phyloP scores from a whole-genome alignment of 2,113 vertebrate species.

The human region GRCh38 chrX:76710501-76711000 shows the following conservation, averaged over 20 bases:
- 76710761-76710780: background rate
- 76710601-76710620: background rate
- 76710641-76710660: background rate
- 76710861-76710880: background rate
- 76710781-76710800: background rate
- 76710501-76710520: background rate
- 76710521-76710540: background rate
- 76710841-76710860: background rate
- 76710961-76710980: background rate
- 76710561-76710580: background rate
- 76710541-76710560: background rate
- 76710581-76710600: background rate
- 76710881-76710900: conserved; percentile 3
- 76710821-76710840: background rate
- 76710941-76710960: background rate
- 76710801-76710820: background rate
- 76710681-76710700: background rate
- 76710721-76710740: background rate
- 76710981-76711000: background rate
- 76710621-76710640: background rate
- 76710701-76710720: background rate
- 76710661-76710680: background rate
- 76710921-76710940: background rate
- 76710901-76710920: conserved; percentile 28
- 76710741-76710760: background rate